Percentiles rank a stretch among this genome's conserved stretches.
phyloP scores from a whole-genome alignment of 2,797 vertebrate genomes.

The Melanotaenia pygmaea region DNA sequence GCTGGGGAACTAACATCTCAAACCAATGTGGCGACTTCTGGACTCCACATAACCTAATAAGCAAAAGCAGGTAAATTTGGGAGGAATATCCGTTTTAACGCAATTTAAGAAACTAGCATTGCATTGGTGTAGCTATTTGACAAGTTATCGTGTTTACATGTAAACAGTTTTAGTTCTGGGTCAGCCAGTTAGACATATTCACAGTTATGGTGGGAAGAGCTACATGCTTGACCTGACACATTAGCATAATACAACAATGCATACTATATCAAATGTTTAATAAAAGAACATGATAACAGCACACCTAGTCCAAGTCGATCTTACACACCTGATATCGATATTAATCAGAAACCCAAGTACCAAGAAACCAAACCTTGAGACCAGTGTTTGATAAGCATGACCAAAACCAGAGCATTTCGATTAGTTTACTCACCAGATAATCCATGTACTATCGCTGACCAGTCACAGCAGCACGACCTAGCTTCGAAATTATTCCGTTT shows the following conservation, averaged over 20 bases:
- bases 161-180: slow-evolving; percentile 43
- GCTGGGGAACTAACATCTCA: slow-evolving; percentile 2
- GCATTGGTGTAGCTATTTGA: slow-evolving; percentile 10
- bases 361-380: background rate
- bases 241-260: slow-evolving; percentile 24
- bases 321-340: slow-evolving; percentile 24
- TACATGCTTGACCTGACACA: slow-evolving; percentile 13
- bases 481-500: slow-evolving; percentile 56
- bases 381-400: background rate
- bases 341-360: background rate
- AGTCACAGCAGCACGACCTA: slow-evolving; percentile 60
- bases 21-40: slow-evolving; percentile 1
- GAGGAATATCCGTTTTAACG: background rate
- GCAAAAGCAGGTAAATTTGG: background rate
- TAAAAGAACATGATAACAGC: background rate
- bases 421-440: slow-evolving; percentile 82
- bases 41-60: background rate
- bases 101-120: background rate
- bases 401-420: background rate
- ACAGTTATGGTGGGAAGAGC: slow-evolving; percentile 1
- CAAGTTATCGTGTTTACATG: slow-evolving; percentile 29
- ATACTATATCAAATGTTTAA: background rate
- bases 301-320: background rate
- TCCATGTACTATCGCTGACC: slow-evolving; percentile 81
- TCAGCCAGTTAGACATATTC: slow-evolving; percentile 53